These are phyloP conservation scores for Oreochromis aureus DNA, from an alignment of 2,113 vertebrate species.

Conservation along the genomic window DNA sequence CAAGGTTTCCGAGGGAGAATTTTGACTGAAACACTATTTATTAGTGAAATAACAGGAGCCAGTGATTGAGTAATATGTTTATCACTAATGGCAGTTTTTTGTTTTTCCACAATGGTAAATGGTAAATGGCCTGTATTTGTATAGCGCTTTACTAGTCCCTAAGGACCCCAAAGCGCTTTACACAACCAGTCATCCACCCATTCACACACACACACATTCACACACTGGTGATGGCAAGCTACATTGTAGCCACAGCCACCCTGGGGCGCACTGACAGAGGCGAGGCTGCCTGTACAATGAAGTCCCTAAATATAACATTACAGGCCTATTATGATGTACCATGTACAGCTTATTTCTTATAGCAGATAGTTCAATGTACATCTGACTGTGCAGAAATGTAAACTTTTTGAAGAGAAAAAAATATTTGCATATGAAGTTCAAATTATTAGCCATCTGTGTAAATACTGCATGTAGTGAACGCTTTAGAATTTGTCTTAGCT, in stretches of 20 bases:
- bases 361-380: not conserved
- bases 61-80: constrained; percentile 21
- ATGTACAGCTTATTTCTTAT: not conserved
- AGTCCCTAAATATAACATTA: constrained; percentile 6
- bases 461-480: not conserved
- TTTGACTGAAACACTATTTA: constrained; percentile 28
- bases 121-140: too few species aligned
- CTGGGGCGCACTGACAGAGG: too few species aligned
- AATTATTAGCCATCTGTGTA: not conserved
- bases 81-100: constrained; percentile 3
- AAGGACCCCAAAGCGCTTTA: too few species aligned
- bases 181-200: too few species aligned
- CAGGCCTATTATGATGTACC: not conserved
- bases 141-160: too few species aligned
- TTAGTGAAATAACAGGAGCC: constrained; percentile 18
- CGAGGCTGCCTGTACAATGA: not conserved
- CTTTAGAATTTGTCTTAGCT: not conserved
- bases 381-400: not conserved
- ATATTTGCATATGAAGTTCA: not conserved
- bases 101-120: not conserved
- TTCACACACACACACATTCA: too few species aligned
- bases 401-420: not conserved
- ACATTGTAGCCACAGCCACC: too few species aligned
- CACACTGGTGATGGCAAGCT: too few species aligned
- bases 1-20: constrained; percentile 19